Evolutionary conservation across 2,797 vertebrate species (phyloP).

Genomic region (Uromys caudimaculatus): DNA sequence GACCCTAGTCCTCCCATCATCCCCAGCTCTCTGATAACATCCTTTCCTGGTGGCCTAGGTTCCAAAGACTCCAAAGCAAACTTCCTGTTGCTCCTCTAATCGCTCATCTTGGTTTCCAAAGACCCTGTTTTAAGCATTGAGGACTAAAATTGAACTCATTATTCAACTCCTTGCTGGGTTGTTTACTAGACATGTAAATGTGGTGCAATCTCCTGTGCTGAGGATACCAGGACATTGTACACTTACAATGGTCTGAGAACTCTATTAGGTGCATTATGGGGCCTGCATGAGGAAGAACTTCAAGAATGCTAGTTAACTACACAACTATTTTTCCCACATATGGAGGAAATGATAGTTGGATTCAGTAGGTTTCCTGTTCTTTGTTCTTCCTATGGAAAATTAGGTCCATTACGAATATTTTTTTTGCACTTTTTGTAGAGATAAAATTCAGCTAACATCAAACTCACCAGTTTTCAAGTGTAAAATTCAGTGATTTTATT

Average conservation of each 20-base stretch:
- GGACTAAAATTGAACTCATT: background rate
- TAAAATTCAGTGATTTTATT: constrained; percentile 39
- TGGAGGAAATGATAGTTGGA: background rate
- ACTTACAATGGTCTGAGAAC: background rate
- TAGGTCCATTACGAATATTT: background rate
- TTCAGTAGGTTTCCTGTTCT: constrained; percentile 18
- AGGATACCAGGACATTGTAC: background rate
- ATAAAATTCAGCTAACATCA: constrained; percentile 43
- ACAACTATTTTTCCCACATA: background rate
- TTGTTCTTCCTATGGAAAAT: background rate
- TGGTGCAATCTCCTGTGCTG: background rate
- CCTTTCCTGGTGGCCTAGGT: background rate
- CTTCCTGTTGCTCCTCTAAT: background rate
- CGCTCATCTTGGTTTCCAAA: background rate
- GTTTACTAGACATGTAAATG: background rate
- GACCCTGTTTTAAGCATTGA: background rate
- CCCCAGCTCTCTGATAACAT: background rate
- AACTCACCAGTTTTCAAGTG: constrained; percentile 3
- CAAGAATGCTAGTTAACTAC: background rate
- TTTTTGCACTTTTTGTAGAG: constrained; percentile 12
- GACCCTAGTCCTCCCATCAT: background rate
- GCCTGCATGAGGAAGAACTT: background rate
- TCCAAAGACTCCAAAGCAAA: background rate
- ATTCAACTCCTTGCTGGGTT: background rate
- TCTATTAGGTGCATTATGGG: background rate